A percentile compares a stretch with the other conserved stretches of the same genome.
Conservation (phyloP, 2,113 vertebrate species). For the Laticauda laticaudata region DNA sequence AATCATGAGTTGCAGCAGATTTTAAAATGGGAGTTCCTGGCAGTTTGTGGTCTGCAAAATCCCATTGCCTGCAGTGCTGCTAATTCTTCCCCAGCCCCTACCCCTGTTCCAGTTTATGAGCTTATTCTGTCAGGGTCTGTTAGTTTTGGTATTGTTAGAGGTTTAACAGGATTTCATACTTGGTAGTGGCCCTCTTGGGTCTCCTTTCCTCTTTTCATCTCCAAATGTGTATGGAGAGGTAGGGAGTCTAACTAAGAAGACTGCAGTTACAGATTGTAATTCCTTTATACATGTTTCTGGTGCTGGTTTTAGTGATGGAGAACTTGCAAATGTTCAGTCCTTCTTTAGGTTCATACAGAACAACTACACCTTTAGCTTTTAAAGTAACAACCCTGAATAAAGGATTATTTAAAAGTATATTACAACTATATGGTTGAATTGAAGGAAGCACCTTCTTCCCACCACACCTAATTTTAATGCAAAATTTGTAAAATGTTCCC, state of each 20-base stretch:
- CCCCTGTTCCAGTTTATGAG: slow-evolving; percentile 29
- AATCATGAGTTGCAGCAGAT: neutral
- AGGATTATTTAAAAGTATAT: neutral
- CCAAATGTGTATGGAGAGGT: slow-evolving; percentile 27
- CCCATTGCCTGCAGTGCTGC: neutral
- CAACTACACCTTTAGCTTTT: neutral
- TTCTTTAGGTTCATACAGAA: neutral
- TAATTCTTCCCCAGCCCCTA: slow-evolving; percentile 25
- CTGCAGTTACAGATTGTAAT: slow-evolving; percentile 55
- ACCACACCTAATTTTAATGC: neutral
- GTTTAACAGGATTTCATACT: slow-evolving; percentile 70
- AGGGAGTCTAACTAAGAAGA: slow-evolving; percentile 52
- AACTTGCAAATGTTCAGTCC: neutral
- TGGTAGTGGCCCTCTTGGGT: slow-evolving; percentile 63
- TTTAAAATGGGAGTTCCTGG: slow-evolving; percentile 16
- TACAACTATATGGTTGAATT: neutral
- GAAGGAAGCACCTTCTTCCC: neutral
- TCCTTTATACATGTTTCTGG: slow-evolving; percentile 44
- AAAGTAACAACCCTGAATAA: neutral
- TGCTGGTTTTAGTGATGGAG: slow-evolving; percentile 22
- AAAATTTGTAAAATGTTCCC: neutral
- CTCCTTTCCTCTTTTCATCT: slow-evolving; percentile 46
- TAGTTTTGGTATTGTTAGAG: slow-evolving; percentile 66
- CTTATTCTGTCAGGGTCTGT: slow-evolving; percentile 62
- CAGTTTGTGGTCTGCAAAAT: neutral